phyloP scores from a whole-genome alignment of 2,113 vertebrate species.

The Gymnobelideus leadbeateri region DNA sequence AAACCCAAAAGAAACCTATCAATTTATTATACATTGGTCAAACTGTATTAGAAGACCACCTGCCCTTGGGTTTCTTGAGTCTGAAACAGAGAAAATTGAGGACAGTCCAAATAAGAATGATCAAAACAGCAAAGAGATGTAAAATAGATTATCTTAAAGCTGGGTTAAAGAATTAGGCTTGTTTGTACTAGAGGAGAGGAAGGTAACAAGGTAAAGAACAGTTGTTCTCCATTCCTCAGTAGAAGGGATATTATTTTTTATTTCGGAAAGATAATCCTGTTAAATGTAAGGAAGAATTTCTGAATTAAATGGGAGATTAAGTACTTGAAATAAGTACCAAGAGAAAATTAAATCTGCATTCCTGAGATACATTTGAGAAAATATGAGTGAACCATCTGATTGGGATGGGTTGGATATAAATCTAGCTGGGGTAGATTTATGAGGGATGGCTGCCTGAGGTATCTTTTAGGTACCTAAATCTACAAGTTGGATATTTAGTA shows the following conservation, averaged over 20 bases:
- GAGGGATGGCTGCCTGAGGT: neutral
- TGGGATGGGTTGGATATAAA: neutral
- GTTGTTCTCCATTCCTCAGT: neutral
- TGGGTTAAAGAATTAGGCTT: neutral
- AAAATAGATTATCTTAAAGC: neutral
- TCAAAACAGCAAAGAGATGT: neutral
- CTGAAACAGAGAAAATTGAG: neutral
- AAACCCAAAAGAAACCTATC: neutral
- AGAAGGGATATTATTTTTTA: neutral
- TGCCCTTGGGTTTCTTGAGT: neutral
- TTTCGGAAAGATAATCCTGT: neutral
- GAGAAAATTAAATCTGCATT: neutral
- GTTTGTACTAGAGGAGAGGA: neutral
- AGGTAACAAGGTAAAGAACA: neutral
- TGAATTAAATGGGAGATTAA: neutral
- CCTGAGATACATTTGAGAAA: neutral
- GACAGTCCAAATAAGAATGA: neutral
- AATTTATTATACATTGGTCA: neutral
- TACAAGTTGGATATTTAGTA: neutral
- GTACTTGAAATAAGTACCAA: neutral
- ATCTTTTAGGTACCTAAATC: neutral
- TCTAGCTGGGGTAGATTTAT: neutral
- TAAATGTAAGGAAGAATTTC: neutral
- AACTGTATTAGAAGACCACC: neutral
- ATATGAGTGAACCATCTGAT: neutral